Conservation (phyloP, 1,140 invertebrate species). For the Caerostris darwini region DNA sequence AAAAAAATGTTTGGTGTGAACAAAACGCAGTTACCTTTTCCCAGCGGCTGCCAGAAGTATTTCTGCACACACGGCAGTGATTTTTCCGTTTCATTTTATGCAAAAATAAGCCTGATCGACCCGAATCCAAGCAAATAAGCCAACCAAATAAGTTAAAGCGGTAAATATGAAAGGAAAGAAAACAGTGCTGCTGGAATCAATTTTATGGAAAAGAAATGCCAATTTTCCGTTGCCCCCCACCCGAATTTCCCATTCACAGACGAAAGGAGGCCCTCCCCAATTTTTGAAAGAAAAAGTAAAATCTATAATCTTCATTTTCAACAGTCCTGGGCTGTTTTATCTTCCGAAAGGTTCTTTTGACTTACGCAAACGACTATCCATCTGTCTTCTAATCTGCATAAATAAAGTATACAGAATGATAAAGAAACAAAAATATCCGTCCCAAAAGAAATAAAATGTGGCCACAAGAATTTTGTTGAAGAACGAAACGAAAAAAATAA, state of each 20-base stretch:
- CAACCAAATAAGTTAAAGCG: slow-evolving; percentile 7
- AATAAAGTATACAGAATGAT: slow-evolving; percentile 49
- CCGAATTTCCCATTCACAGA: neutral
- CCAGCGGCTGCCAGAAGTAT: neutral
- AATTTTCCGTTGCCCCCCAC: neutral
- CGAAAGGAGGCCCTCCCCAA: neutral
- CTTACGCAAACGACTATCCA: slow-evolving; percentile 52
- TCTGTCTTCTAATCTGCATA: slow-evolving; percentile 58
- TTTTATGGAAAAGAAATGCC: slow-evolving; percentile 49
- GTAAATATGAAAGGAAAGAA: slow-evolving; percentile 44
- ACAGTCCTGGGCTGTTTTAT: slow-evolving; percentile 37
- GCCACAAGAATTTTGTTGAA: too few species aligned
- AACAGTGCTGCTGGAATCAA: neutral
- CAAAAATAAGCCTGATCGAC: slow-evolving; percentile 55
- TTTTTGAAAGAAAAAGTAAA: slow-evolving; percentile 8
- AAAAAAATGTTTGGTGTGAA: neutral
- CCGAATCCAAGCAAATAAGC: neutral
- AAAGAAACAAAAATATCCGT: neutral
- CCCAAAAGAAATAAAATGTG: neutral
- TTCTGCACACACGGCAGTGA: neutral
- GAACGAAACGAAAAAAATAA: neutral
- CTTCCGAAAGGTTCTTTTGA: slow-evolving; percentile 41
- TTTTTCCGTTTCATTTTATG: slow-evolving; percentile 58
- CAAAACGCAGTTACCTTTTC: neutral
- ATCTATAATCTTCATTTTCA: slow-evolving; percentile 60